These are phyloP conservation scores for Vimba vimba DNA, from an alignment of 2,113 vertebrate species.

Conservation along the genomic window DNA sequence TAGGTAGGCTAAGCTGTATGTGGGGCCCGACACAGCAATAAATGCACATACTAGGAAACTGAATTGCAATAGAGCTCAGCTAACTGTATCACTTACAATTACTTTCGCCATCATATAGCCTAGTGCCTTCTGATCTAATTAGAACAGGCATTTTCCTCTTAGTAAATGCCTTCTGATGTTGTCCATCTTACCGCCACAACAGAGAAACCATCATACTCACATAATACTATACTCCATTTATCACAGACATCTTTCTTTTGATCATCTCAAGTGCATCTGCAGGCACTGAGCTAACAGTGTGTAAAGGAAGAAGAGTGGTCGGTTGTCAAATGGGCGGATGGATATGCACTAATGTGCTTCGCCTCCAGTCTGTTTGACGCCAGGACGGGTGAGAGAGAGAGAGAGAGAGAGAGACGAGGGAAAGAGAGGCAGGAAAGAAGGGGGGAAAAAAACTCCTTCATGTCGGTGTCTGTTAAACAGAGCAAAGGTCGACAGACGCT, in stretches of 20 bases:
- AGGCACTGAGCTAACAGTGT: background rate
- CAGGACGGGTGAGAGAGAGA: constrained; percentile 66
- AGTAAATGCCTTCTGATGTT: constrained; percentile 1
- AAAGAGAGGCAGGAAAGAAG: constrained; percentile 48
- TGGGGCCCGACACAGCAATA: too few species aligned
- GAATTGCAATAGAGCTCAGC: background rate
- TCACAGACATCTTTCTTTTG: background rate
- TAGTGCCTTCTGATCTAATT: background rate
- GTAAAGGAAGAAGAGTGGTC: constrained; percentile 38
- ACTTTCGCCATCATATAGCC: background rate
- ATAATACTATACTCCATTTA: background rate
- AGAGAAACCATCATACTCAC: background rate
- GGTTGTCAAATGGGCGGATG: constrained; percentile 70
- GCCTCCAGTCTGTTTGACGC: constrained; percentile 72
- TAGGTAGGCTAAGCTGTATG: too few species aligned
- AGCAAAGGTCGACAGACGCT: constrained; percentile 38
- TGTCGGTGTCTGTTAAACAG: constrained; percentile 51
- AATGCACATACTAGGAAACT: background rate
- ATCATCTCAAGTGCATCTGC: constrained; percentile 19
- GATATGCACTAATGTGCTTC: constrained; percentile 68
- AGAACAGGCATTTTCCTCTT: background rate
- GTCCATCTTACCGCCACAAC: background rate
- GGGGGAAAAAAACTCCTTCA: constrained; percentile 51
- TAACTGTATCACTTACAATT: background rate
- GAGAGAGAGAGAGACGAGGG: constrained; percentile 49